phyloP scores from a whole-genome alignment of 2,113 vertebrate species.

The Phaethon lepturus region DNA sequence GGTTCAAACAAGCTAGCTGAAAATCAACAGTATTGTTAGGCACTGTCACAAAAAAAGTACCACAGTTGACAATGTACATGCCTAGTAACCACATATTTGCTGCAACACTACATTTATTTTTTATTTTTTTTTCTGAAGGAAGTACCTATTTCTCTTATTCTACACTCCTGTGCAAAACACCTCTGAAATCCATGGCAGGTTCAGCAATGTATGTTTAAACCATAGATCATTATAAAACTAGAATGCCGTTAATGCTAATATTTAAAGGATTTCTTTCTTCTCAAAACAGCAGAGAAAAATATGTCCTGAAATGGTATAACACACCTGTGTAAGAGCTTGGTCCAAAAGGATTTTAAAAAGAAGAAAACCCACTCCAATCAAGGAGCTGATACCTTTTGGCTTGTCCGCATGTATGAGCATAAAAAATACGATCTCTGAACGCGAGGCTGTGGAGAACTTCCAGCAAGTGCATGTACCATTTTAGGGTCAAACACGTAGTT shows the following conservation, averaged over 20 bases:
- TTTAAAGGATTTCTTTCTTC: background rate
- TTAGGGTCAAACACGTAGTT: background rate
- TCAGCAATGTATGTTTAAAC: background rate
- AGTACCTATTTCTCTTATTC: background rate
- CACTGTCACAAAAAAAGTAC: background rate
- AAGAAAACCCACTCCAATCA: background rate
- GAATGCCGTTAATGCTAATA: background rate
- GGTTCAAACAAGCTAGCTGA: background rate
- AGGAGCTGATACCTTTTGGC: background rate
- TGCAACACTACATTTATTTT: background rate
- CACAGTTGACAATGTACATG: fast-evolving
- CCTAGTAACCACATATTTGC: background rate
- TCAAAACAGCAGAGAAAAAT: background rate
- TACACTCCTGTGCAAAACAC: background rate
- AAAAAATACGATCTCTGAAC: background rate
- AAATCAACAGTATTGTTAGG: background rate
- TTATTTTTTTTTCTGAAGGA: background rate
- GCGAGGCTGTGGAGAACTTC: background rate
- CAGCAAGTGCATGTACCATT: background rate
- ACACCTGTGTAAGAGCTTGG: background rate
- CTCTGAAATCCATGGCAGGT: background rate
- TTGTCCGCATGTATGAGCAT: background rate
- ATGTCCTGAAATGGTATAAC: background rate
- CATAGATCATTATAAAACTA: background rate
- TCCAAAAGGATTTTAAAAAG: background rate